Evolutionary conservation across 2,797 vertebrate species (phyloP).

Genomic region (Hafferia zeledoni): DNA sequence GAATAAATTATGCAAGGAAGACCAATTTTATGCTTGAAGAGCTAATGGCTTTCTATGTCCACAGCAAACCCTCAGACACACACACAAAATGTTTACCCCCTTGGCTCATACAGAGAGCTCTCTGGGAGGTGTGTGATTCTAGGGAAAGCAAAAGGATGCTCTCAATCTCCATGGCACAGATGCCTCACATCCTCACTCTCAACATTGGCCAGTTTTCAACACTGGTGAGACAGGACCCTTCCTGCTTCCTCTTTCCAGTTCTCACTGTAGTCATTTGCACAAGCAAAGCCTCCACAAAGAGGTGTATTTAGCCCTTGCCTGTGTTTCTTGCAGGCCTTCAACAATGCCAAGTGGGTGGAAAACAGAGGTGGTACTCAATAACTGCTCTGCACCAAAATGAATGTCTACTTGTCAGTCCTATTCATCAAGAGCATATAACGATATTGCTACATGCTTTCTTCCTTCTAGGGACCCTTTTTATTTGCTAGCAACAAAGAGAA

Average conservation of each 20-base stretch:
- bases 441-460: not conserved
- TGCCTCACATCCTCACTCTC: not conserved
- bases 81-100: not conserved
- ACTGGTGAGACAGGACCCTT: not conserved
- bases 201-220: not conserved
- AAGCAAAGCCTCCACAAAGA: not conserved
- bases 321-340: not conserved
- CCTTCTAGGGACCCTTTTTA: not conserved
- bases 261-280: rapidly evolving
- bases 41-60: not conserved
- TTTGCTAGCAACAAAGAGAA: not conserved
- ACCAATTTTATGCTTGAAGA: not conserved
- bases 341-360: not conserved
- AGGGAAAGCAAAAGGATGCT: not conserved
- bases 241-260: not conserved
- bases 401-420: not conserved
- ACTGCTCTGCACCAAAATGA: not conserved
- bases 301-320: not conserved
- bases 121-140: not conserved
- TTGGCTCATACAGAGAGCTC: not conserved
- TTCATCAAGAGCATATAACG: not conserved
- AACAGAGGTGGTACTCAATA: not conserved
- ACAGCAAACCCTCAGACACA: rapidly evolving
- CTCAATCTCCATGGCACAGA: not conserved
- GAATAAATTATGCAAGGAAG: not conserved